Evolutionary conservation across 1,140 invertebrate genomes (phyloP), one percentile per base, ranked within the genome.

Genomic region (Polypedilum pembai): DNA sequence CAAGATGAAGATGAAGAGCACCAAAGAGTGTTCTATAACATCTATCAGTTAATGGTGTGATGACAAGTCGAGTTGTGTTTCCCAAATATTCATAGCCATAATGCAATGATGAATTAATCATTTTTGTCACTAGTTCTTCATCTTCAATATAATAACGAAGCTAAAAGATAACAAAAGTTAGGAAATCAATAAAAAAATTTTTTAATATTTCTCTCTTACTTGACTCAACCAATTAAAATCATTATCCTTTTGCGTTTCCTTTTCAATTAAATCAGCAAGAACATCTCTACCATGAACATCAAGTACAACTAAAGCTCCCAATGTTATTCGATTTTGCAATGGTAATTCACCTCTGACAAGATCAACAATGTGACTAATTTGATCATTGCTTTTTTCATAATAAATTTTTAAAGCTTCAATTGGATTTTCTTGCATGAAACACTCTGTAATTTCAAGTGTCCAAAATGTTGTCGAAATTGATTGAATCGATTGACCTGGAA

Each of bases 81-180:
- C 95, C 95, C 8, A 98, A 86, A 81, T 98, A 98, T 81, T 98
- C 96, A 81, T 98, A 98, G 3, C 95, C 95, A 83, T 98, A 98
- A 77, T 88, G 87, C 73, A 98, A 84, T 75, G 88, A 88, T 0
- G 94, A 93, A 80, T 97, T 98, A 73, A 98, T 96, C 94, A 98
- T 98, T 75, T 91, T 86, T 0, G 94, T 94, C 17, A 89, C 85
- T 78, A 96, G 84, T 75, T 79, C 78, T 78, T 82, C 86, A 80
- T 94, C 93, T 84, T 93, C 90, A 94, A 94, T 98, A 80, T 98
- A 99, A 80, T 98, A 98, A 74, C 96, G 85, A 17, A 98, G 82
- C 78, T 88, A 85, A 4, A 73, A 75, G 66, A 21, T 41, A 15
- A 8, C 24, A 33, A 17, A 7, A 73, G 21, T 41, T 15, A 10